These are phyloP conservation scores for Potorous gilbertii DNA, from an alignment of 2,797 vertebrate species.

Conservation along the genomic window DNA sequence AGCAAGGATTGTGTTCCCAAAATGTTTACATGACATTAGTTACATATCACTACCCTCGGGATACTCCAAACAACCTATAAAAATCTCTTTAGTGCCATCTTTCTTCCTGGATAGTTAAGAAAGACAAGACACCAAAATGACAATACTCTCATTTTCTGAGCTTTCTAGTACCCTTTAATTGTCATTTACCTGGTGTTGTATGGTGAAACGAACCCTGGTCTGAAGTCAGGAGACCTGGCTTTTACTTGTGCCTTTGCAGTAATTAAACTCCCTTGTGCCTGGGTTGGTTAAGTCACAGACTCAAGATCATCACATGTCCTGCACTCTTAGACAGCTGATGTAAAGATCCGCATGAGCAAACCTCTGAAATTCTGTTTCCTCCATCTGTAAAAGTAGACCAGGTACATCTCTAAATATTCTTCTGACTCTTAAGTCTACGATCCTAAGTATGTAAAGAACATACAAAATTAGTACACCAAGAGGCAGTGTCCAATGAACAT, in stretches of 20 bases:
- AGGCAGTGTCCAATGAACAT: not conserved
- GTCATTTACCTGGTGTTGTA: not conserved
- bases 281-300: not conserved
- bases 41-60: not conserved
- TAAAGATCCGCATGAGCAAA: not conserved
- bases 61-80: not conserved
- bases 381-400: not conserved
- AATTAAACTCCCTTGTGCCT: not conserved
- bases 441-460: not conserved
- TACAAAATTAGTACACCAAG: not conserved
- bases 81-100: not conserved
- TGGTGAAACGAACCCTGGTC: not conserved
- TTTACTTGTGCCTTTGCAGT: not conserved
- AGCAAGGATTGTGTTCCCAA: not conserved
- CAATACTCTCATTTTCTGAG: not conserved
- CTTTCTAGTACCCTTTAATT: not conserved
- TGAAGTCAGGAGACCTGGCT: not conserved
- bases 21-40: not conserved
- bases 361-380: not conserved
- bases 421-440: not conserved
- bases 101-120: not conserved
- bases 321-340: not conserved
- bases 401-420: not conserved
- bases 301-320: not conserved
- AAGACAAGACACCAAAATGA: not conserved